These are phyloP conservation scores for Chymomyza costata DNA, from an alignment of 1,140 invertebrate species.

Conservation along the genomic window DNA sequence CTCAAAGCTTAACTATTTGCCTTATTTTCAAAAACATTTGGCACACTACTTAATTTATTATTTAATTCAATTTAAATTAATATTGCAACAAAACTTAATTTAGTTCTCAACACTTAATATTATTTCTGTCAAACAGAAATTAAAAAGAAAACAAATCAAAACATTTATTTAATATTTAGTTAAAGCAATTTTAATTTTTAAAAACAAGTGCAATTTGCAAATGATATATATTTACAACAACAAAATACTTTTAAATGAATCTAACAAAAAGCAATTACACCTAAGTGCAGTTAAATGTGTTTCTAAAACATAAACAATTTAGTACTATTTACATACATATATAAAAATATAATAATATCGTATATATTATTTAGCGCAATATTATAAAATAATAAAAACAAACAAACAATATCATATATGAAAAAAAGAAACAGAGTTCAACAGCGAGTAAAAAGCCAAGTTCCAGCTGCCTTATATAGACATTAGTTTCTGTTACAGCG, in stretches of 20 bases:
- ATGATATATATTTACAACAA: constrained; percentile 23
- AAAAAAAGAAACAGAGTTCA: no score
- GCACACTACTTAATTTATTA: constrained; percentile 27
- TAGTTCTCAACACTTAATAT: no score
- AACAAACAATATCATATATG: constrained; percentile 29
- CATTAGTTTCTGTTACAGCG: no score
- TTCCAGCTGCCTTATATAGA: no score
- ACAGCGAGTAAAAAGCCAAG: no score
- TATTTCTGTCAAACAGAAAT: constrained; percentile 70
- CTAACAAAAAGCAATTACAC: constrained; percentile 37
- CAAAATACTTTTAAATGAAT: constrained; percentile 16
- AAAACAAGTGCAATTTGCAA: constrained; percentile 48
- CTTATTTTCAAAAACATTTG: no score
- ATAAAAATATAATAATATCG: constrained; percentile 23
- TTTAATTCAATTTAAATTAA: constrained; percentile 33
- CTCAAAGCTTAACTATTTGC: no score
- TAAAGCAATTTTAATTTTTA: constrained; percentile 50
- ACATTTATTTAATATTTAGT: constrained; percentile 35
- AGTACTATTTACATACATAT: constrained; percentile 37
- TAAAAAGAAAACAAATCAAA: constrained; percentile 8
- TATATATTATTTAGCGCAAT: constrained; percentile 68
- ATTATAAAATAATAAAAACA: constrained; percentile 47
- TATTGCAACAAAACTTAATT: constrained; percentile 32
- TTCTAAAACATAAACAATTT: constrained; percentile 42
- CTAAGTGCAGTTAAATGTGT: constrained; percentile 29